phyloP scores from a whole-genome alignment of 2,888 invertebrate genomes.

The Lasioglossum pauxillum region DNA sequence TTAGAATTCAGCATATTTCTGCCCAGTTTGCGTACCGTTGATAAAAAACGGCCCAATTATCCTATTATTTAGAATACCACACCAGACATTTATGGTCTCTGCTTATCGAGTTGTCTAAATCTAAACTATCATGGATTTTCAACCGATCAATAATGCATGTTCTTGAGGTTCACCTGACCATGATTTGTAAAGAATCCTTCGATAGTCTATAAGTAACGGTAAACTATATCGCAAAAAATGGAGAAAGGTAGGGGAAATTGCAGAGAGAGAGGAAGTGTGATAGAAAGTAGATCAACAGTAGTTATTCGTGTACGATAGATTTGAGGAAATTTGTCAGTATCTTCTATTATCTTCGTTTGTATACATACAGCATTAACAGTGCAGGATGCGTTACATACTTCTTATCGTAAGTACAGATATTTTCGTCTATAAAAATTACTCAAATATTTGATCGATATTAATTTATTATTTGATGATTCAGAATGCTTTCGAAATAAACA shows the following conservation, averaged over 20 bases:
- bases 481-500: neutral
- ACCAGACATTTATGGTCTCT: no score
- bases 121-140: no score
- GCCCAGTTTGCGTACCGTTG: no score
- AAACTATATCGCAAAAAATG: neutral
- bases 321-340: neutral
- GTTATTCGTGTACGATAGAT: constrained; percentile 10
- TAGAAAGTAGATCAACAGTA: constrained; percentile 28
- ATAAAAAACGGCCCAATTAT: no score
- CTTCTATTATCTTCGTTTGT: neutral
- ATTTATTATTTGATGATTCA: neutral
- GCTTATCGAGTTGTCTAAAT: no score
- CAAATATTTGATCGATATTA: neutral
- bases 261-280: constrained; percentile 29
- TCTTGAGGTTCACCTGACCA: no score
- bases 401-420: constrained; percentile 37
- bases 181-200: no score
- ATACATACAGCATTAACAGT: neutral
- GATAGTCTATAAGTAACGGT: constrained; percentile 8
- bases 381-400: constrained; percentile 31
- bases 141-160: no score
- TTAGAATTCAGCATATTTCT: no score
- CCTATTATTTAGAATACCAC: no score
- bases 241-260: constrained; percentile 3
- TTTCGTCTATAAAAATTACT: neutral